Evolutionary conservation across 2,797 vertebrate genomes (phyloP), one percentile per base, ranked within the genome.

Genomic region (Crax fasciolata): DNA sequence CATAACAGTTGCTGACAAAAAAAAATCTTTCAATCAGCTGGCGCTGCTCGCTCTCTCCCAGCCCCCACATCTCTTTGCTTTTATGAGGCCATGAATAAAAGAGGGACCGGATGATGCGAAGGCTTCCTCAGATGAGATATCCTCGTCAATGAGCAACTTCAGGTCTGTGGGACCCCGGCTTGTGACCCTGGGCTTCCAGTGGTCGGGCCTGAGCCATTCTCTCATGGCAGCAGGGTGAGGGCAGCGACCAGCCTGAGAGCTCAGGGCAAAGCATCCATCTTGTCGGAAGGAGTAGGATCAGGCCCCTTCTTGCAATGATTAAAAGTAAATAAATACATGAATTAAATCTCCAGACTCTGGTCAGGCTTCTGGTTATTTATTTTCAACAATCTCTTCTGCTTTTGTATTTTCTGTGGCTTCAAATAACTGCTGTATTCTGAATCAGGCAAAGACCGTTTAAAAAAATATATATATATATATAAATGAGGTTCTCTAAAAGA

Each of bases 61-160:
- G 5, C 83, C 73, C 89, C 66, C 71, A 72, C 63, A 62, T 41
- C 35, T 55, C 81, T 66, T 39, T 39, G 84, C 68, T 92, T 93
- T 96, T 95, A 95, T 81, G 88, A 95, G 83, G 55, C 78, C 87
- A 84, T 81, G 93, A 79, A 90, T 92, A 94, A 90, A 85, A 72
- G 66, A 62, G 54, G 28, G 46, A 54, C 63, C 32, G 81, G 81
- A 80, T 82, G 82, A 92, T 92, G 78, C 23, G 61, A 63, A 90
- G 71, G 61, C 81, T 90, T 89, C 28, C 89, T 75, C 39, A 18
- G 74, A 87, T 86, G 78, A 85, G 59, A 70, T 83, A 41, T 71
- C 39, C 59, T 73, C 20, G 24, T 87, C 70, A 79, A 27, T 41
- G 52, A 87, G 10, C 79, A 87, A 25, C 66, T 84, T 77, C 20